phyloP scores from a whole-genome alignment of 2,797 vertebrate genomes.

The Acomys russatus region DNA sequence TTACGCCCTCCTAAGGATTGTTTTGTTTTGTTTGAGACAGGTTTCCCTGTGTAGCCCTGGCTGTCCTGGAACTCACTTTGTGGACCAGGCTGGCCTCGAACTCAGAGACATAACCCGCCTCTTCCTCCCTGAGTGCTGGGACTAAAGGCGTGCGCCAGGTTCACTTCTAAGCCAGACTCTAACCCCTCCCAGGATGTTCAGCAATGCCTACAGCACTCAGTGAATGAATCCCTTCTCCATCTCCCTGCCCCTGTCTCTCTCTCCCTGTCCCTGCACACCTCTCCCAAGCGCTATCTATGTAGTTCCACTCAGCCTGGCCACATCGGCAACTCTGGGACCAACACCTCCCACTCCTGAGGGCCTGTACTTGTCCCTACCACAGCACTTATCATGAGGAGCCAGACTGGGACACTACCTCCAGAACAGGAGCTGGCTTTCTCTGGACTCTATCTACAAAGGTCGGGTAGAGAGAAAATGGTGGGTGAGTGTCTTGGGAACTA shows the following conservation, averaged over 20 bases:
- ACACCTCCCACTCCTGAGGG: not conserved
- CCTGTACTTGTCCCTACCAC: not conserved
- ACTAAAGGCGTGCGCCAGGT: not conserved
- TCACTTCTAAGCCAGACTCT: not conserved
- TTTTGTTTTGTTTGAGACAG: not conserved
- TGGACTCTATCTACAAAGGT: not conserved
- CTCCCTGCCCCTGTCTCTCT: not conserved
- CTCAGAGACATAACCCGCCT: not conserved
- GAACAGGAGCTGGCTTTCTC: not conserved
- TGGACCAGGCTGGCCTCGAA: not conserved
- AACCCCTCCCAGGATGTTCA: not conserved
- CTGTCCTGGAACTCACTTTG: not conserved
- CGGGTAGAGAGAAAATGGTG: not conserved
- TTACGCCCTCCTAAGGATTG: not conserved
- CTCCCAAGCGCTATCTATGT: not conserved
- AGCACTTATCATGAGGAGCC: not conserved
- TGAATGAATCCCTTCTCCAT: not conserved
- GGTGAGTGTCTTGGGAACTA: not conserved
- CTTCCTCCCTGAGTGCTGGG: not conserved
- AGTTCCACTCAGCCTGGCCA: not conserved
- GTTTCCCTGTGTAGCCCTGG: not conserved
- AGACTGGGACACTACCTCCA: not conserved
- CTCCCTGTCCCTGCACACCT: not conserved
- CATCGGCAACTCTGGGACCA: not conserved
- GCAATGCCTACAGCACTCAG: not conserved